Percentiles rank a stretch among this genome's conserved stretches.
Evolutionary conservation across 2,888 invertebrate genomes (phyloP).

Genomic region (Trichopria drosophilae): DNA sequence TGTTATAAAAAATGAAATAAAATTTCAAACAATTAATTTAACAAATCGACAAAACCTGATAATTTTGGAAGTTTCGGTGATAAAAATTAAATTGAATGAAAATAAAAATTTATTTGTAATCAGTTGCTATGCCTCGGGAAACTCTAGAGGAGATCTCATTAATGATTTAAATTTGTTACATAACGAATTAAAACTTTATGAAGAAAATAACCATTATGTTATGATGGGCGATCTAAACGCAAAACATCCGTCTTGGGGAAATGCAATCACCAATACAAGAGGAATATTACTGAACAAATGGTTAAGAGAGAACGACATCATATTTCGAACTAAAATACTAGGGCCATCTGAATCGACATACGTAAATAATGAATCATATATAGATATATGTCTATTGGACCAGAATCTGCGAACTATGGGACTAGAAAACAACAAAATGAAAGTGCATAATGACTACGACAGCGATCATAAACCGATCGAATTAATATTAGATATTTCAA

Average conservation of each 20-base stretch:
- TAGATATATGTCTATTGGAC: too few species aligned
- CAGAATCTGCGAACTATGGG: too few species aligned
- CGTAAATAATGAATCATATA: too few species aligned
- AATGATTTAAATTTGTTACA: conserved; percentile 12
- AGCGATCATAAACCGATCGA: too few species aligned
- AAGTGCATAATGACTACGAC: too few species aligned
- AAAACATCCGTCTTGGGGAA: background rate
- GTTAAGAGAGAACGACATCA: too few species aligned
- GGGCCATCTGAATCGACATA: too few species aligned
- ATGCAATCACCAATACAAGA: background rate
- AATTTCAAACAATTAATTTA: conserved; percentile 7
- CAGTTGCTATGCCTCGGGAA: conserved; percentile 15
- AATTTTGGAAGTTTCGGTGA: conserved; percentile 18
- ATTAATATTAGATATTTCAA: too few species aligned
- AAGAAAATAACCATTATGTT: conserved; percentile 11
- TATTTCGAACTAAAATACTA: too few species aligned
- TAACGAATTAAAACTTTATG: conserved; percentile 8
- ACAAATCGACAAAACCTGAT: background rate
- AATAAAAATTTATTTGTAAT: conserved; percentile 16
- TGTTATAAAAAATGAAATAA: conserved; percentile 17
- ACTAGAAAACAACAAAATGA: too few species aligned
- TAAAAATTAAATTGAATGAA: conserved; percentile 1
- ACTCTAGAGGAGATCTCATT: conserved; percentile 3
- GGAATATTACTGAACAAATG: too few species aligned
- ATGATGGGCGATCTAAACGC: conserved; percentile 18